Percentiles rank a stretch among this genome's conserved stretches.
These are phyloP conservation scores for Chrysomela aeneicollis DNA, from an alignment of 2,888 invertebrate genomes.

Conservation along the genomic window DNA sequence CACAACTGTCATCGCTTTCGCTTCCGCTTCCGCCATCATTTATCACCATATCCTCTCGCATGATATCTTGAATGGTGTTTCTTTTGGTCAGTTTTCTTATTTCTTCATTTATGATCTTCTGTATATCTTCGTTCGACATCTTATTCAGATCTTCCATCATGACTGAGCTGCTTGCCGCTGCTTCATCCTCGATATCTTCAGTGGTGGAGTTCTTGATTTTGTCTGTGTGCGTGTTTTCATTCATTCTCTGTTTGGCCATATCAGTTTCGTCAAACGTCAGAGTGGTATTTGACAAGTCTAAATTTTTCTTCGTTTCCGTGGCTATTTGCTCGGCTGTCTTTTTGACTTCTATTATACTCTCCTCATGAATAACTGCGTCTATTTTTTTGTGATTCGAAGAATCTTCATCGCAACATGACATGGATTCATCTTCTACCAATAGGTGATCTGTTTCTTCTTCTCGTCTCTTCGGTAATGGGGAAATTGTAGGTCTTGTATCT, in stretches of 20 bases:
- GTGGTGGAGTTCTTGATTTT: constrained; percentile 1
- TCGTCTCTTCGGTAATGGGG: no score
- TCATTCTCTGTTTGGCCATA: constrained; percentile 1
- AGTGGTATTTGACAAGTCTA: constrained; percentile 20
- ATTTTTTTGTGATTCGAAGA: constrained; percentile 1
- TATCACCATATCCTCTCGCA: constrained; percentile 17
- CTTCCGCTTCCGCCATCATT: no score
- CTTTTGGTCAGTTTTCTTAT: constrained; percentile 19
- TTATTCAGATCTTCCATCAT: neutral
- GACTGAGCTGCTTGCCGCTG: neutral
- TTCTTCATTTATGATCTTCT: constrained; percentile 25
- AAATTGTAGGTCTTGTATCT: neutral
- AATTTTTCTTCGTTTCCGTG: constrained; percentile 19
- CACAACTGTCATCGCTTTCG: constrained; percentile 26
- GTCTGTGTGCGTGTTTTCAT: neutral
- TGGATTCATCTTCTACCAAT: no score
- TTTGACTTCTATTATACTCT: neutral
- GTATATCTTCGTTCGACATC: constrained; percentile 18
- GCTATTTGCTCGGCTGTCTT: constrained; percentile 19
- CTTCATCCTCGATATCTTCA: neutral
- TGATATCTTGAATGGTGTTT: constrained; percentile 23
- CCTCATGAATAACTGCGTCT: neutral
- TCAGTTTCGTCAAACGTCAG: constrained; percentile 31
- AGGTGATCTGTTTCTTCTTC: constrained; percentile 13
- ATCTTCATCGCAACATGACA: neutral